Evolutionary conservation across 92 coral and sea anemone genomes (phyloP), one percentile per base, ranked within the genome.

Genomic region (Actinostola sp.): DNA sequence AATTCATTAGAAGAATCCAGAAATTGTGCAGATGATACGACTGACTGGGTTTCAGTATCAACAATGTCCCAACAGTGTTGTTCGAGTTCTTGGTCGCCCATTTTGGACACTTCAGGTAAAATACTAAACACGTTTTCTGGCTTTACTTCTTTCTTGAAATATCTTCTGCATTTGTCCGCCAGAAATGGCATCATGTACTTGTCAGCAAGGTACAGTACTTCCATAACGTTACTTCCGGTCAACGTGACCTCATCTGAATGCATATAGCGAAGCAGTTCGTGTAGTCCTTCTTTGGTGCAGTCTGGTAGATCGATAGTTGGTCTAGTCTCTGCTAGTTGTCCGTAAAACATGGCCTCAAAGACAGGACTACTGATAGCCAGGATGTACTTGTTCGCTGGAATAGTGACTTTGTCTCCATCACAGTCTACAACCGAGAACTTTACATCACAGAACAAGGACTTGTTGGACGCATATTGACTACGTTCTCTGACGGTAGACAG

Each of bases 281-380:
- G 49, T 53, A 92, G 79, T 44, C 89, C 81, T 36, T 82, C 86
- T 7, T 67, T 69, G 41, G 90, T 83, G 32, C 92, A 78, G 54
- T 89, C 95, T 39, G 89, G 84, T 60, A 89, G 73, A 20, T 85
- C 82, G 62, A 92, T 72, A 24, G 74, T 27, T 19, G 75, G 66
- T 10, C 70, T 53, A 11, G 77, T 82, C 71, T 86, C 94, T 19
- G 92, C 90, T 26, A 92, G 58, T 57, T 85, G 57, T 12, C 84
- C 92, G 63, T 83, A 88, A 35, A 88, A 82, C 89, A 88, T 82
- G 59, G 86, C 92, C 55, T 77, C 84, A 74, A 88, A 88, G 11
- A 88, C 89, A 12, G 93, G 93, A 63, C 86, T 79, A 51, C 83
- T 82, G 63, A 88, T 79, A 49, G 89, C 93, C 24, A 88, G 72